Percentiles rank a stretch among this genome's conserved stretches.
phyloP scores from a whole-genome alignment of 2,888 invertebrate genomes.

The Cephus spinipes region DNA sequence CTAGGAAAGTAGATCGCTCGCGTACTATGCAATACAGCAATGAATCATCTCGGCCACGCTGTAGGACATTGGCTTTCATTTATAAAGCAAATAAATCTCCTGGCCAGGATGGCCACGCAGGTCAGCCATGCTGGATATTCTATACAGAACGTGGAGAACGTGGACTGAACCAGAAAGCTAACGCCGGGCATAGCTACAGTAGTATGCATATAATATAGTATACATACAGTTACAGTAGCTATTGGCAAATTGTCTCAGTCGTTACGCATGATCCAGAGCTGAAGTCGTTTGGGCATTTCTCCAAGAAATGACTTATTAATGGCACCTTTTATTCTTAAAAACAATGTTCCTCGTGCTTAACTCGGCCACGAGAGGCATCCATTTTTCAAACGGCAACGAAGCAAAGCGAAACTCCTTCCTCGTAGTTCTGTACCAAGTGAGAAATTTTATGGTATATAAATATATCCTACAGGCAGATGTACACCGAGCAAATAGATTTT shows the following conservation, averaged over 20 bases:
- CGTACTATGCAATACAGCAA: slow-evolving; percentile 37
- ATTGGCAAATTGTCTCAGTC: slow-evolving; percentile 48
- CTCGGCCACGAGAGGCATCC: slow-evolving; percentile 24
- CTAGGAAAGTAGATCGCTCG: slow-evolving; percentile 37
- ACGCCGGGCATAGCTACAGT: not conserved
- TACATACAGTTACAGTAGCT: slow-evolving; percentile 3
- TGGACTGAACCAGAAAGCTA: not conserved
- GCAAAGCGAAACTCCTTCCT: not conserved
- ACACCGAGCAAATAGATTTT: not conserved
- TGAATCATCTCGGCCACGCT: slow-evolving; percentile 40
- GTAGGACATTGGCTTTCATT: slow-evolving; percentile 49
- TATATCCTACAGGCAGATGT: not conserved
- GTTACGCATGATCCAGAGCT: slow-evolving; percentile 26
- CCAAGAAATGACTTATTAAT: slow-evolving; percentile 50
- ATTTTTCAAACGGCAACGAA: not conserved
- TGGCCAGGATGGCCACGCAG: slow-evolving; percentile 41
- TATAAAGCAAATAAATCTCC: slow-evolving; percentile 52
- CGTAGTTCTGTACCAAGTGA: not conserved
- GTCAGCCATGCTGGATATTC: slow-evolving; percentile 28
- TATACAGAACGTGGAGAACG: not conserved
- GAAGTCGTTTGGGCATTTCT: slow-evolving; percentile 38
- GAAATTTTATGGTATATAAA: not conserved
- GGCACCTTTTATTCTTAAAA: slow-evolving; percentile 41
- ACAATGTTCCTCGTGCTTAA: slow-evolving; percentile 42
- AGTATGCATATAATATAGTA: not conserved